Conservation (phyloP, 2,113 vertebrate species). For the Panthera uncia region DNA sequence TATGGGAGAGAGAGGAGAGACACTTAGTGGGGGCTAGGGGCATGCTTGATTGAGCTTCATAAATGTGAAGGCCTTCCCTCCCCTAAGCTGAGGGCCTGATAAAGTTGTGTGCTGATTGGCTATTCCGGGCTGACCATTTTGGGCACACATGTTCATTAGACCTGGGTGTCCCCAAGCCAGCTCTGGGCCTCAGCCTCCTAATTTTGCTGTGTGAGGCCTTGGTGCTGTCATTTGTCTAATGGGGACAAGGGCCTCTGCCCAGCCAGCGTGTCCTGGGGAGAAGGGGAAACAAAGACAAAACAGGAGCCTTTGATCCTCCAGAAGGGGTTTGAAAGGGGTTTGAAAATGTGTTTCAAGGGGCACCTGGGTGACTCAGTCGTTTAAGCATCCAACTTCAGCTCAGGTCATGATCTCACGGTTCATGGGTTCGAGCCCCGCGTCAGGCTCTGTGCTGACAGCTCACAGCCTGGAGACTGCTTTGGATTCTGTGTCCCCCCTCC, state of each 20-base stretch:
- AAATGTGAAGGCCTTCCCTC: neutral
- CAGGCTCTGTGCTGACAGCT: too few species aligned
- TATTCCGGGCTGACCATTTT: neutral
- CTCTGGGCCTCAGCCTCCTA: neutral
- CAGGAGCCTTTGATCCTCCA: too few species aligned
- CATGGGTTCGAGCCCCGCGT: too few species aligned
- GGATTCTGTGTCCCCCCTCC: too few species aligned
- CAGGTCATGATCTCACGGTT: too few species aligned
- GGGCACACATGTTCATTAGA: neutral
- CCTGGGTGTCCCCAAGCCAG: neutral
- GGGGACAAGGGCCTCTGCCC: neutral
- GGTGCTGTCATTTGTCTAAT: neutral
- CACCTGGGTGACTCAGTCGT: too few species aligned
- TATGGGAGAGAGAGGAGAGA: neutral
- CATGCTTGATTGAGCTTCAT: neutral
- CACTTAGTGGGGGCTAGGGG: fast-evolving
- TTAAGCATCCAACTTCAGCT: too few species aligned
- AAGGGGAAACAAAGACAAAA: neutral
- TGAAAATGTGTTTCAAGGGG: too few species aligned
- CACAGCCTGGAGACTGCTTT: too few species aligned
- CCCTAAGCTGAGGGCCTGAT: neutral
- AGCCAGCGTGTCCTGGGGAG: neutral
- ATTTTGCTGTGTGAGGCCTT: neutral
- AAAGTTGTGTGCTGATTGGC: neutral
- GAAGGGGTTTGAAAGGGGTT: too few species aligned